These are phyloP conservation scores for Gastrophryne carolinensis DNA, from an alignment of 2,797 vertebrate genomes.

Conservation along the genomic window DNA sequence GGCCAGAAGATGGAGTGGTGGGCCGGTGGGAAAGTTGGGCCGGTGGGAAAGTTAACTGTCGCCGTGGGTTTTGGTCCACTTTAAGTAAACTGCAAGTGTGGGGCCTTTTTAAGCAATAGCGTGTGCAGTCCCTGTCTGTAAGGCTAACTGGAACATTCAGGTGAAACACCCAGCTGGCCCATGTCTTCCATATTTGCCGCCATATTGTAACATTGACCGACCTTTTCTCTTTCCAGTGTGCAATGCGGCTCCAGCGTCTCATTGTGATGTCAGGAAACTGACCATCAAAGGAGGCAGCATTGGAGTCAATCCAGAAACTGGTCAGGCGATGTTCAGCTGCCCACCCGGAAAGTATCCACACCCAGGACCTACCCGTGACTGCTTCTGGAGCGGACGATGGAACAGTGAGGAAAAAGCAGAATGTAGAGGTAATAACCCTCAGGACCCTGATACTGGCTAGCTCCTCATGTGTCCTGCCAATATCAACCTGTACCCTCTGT, in stretches of 20 bases:
- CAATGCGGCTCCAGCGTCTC: not conserved
- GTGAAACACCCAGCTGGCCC: too few species aligned
- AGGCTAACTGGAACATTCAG: too few species aligned
- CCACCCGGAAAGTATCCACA: slow-evolving; percentile 9
- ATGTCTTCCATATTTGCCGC: too few species aligned
- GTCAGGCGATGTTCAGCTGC: not conserved
- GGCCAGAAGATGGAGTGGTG: too few species aligned
- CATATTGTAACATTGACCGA: too few species aligned
- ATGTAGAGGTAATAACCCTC: slow-evolving; percentile 21
- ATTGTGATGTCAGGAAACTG: slow-evolving; percentile 2
- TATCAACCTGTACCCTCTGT: not conserved
- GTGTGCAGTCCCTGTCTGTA: too few species aligned
- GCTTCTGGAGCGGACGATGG: not conserved
- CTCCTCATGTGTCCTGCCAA: not conserved
- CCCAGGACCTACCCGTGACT: not conserved
- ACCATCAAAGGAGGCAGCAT: not conserved
- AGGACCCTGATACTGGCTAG: not conserved
- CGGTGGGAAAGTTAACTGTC: too few species aligned
- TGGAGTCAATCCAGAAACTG: not conserved
- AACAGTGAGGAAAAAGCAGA: not conserved
- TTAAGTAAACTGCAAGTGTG: too few species aligned
- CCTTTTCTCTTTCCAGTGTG: slow-evolving; percentile 7
- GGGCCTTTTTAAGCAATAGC: too few species aligned
- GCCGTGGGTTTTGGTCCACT: too few species aligned
- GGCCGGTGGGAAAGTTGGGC: too few species aligned